Evolutionary conservation across 2,888 invertebrate species (phyloP), one percentile per base, ranked within the genome.

Genomic region (Therioaphis trifolii): DNA sequence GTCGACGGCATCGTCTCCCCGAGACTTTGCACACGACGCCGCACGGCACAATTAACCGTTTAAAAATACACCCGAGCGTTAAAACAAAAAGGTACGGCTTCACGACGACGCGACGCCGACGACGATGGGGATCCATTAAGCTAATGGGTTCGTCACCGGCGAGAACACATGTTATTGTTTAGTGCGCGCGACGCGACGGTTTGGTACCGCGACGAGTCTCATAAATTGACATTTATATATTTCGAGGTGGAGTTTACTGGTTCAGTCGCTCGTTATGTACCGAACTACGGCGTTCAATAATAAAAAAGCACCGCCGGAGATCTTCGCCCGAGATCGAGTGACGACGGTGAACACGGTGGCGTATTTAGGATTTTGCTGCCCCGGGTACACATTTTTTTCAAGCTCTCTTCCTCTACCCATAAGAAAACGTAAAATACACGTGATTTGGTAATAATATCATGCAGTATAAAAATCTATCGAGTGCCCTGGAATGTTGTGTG

Each of bases 81-180:
- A 72, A 29, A 35, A 15, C n/a, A 35, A 77, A 77, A 52, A 52
- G 66, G 24, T 66, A 24, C n/a, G n/a, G n/a, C n/a, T n/a, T n/a
- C n/a, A n/a, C n/a, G n/a, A n/a, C n/a, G n/a, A n/a, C n/a, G n/a
- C 24, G 52, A 24, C 35, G 11, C 61, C 72, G 52, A 77, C 74
- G 55, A 75, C 74, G 74, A 35, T 14, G 24, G 14, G 46, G 27
- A 58, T 80, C 80, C 80, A 80, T 80, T 80, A 80, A 27, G n/a
- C 80, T 80, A 80, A 80, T 80, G 72, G 72, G 35, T 58, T n/a
- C 24, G 58, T 24, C 58, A 46, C 71, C 21, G 46, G 21, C 27
- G 27, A 29, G 21, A 80, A 80, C 80, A 80, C n/a, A 7, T 80
- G 72, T 72, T 35, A 71, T 71, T 58, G 80, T 72, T 80, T 14